Evolutionary conservation across 2,797 vertebrate genomes (phyloP).

Genomic region (Momotus momota): DNA sequence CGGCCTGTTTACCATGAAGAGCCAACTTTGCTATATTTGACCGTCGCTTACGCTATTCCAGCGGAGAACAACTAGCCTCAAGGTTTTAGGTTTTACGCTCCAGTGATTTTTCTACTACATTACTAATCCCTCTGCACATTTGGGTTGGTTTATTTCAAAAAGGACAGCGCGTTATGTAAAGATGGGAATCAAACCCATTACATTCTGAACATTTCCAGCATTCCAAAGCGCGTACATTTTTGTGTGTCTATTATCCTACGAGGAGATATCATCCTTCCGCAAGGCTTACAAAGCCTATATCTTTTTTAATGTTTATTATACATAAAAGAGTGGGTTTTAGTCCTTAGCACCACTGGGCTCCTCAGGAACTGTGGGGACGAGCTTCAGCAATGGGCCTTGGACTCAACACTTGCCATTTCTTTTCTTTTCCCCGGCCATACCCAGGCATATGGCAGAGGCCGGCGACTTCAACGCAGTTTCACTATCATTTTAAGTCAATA

Average conservation of each 20-base stretch:
- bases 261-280: neutral
- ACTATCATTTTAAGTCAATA: neutral
- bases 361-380: neutral
- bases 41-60: neutral
- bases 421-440: neutral
- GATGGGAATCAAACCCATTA: neutral
- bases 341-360: neutral
- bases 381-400: neutral
- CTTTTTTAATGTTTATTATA: neutral
- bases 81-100: constrained; percentile 41
- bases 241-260: neutral
- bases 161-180: constrained; percentile 21
- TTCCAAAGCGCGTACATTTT: neutral
- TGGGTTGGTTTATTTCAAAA: constrained; percentile 47
- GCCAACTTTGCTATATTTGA: neutral
- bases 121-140: constrained; percentile 45
- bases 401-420: neutral
- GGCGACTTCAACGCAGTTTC: neutral
- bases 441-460: neutral
- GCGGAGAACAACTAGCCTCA: neutral
- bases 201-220: neutral
- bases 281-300: neutral
- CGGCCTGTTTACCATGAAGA: neutral
- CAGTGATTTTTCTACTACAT: constrained; percentile 43
- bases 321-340: neutral